phyloP scores from a whole-genome alignment of 2,888 invertebrate genomes.

The Ophion obscuratus region DNA sequence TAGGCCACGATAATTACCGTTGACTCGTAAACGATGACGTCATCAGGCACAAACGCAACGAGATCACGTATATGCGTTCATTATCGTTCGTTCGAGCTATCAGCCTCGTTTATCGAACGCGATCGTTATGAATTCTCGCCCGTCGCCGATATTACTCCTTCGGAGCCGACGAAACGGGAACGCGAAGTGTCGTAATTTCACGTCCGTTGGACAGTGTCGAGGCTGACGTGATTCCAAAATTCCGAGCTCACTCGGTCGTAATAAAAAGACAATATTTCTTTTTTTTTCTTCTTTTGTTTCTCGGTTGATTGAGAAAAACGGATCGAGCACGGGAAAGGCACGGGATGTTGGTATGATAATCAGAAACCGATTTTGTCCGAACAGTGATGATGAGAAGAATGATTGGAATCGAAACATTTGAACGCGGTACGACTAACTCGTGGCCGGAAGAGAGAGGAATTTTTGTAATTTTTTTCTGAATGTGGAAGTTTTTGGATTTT shows the following conservation, averaged over 20 bases:
- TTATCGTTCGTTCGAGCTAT: slow-evolving; percentile 44
- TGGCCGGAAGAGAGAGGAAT: too few relatives aligned
- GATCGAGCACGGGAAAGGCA: not conserved
- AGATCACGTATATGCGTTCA: slow-evolving; percentile 43
- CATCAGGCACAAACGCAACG: slow-evolving; percentile 33
- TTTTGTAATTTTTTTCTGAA: too few relatives aligned
- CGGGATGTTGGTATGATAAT: not conserved
- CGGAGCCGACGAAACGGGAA: slow-evolving; percentile 19
- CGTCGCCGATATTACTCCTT: slow-evolving; percentile 16
- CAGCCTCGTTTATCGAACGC: slow-evolving; percentile 13
- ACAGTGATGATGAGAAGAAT: not conserved
- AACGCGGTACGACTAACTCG: too few relatives aligned
- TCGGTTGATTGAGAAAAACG: not conserved
- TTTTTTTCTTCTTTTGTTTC: not conserved
- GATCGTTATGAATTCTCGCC: slow-evolving; percentile 27
- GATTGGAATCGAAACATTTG: not conserved
- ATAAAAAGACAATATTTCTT: not conserved
- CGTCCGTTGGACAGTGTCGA: not conserved
- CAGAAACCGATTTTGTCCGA: not conserved
- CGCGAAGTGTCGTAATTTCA: slow-evolving; percentile 33
- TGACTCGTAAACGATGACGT: slow-evolving; percentile 59
- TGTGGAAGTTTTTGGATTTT: too few relatives aligned
- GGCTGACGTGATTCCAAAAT: slow-evolving; percentile 21
- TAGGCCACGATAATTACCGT: slow-evolving; percentile 53
- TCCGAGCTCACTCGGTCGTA: not conserved